phyloP scores from a whole-genome alignment of 2,888 invertebrate genomes.

The Pheosia gnoma region DNA sequence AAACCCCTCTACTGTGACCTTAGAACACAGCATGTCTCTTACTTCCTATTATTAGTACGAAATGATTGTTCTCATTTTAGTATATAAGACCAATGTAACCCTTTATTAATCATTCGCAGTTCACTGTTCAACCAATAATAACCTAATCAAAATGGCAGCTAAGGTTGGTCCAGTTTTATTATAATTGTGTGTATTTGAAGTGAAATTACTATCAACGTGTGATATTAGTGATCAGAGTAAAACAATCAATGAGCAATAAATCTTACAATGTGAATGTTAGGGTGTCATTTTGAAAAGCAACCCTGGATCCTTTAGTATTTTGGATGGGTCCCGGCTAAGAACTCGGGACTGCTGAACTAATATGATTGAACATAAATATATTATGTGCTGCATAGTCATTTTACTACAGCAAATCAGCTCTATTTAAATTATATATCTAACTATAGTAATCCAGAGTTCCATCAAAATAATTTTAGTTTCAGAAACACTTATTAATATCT shows the following conservation, averaged over 20 bases:
- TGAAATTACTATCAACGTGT: background rate
- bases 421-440: too few relatives aligned
- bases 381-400: too few relatives aligned
- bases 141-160: slow-evolving; percentile 78
- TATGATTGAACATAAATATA: too few relatives aligned
- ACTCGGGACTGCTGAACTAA: too few relatives aligned
- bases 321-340: too few relatives aligned
- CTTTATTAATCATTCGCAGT: slow-evolving; percentile 75
- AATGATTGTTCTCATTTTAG: slow-evolving; percentile 62
- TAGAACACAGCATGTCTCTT: slow-evolving; percentile 68
- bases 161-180: slow-evolving; percentile 57
- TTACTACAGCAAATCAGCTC: too few relatives aligned
- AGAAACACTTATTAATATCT: background rate
- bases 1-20: slow-evolving; percentile 68
- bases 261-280: background rate
- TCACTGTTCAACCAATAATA: slow-evolving; percentile 71
- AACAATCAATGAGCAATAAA: too few relatives aligned
- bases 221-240: background rate
- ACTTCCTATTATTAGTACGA: slow-evolving; percentile 75
- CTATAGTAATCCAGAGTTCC: too few relatives aligned
- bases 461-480: background rate
- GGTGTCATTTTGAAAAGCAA: background rate
- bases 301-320: slow-evolving; percentile 27
- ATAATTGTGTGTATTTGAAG: slow-evolving; percentile 14
- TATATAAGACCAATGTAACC: slow-evolving; percentile 66